Evolutionary conservation across 2,797 vertebrate species (phyloP), one percentile per base, ranked within the genome.

Genomic region (Acipenser transmontanus): DNA sequence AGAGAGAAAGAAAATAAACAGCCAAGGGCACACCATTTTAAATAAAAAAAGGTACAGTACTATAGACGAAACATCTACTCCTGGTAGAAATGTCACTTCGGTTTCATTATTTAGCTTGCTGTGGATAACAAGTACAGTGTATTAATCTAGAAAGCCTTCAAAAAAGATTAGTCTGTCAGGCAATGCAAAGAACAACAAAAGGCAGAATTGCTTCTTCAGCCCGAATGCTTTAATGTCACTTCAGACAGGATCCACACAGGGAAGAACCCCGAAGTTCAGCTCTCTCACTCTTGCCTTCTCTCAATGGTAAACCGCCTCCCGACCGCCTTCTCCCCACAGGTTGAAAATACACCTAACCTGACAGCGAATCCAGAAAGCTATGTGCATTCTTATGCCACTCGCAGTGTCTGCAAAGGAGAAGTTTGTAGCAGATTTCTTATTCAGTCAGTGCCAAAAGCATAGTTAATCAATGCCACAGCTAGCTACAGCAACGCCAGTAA

Each of bases 391-490:
- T 77, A 84, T 78, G 76, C 84, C 78, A 84, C 67, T 69, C 34
- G 34, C 77, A 20, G 75, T 72, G 74, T 82, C 79, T 85, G 76
- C 81, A 34, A 83, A 83, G 77, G 34, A 4, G 34, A 34, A 34
- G 34, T 3, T 34, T 62, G 72, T 72, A 82, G 82, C 80, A 82
- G 73, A 78, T 81, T 82, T 76, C 81, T 80, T 85, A 82, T 80
- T 83, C 84, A 82, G 81, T 71, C 80, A 84, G 77, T 82, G 81
- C 79, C 82, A 87, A 84, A 73, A 72, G 80, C 74, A 76, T 76
- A 73, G 80, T 84, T 84, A 83, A 85, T 86, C 82, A 85, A 76
- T 78, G 80, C 82, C 79, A 86, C 76, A 78, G 81, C 77, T 78
- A 78, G 69, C 78, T 79, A 84, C 75, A 70, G 77, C 69, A 78